Percentiles rank a stretch among this genome's conserved stretches.
These are phyloP conservation scores for Plotosus lineatus DNA, from an alignment of 2,113 vertebrate genomes.

Conservation along the genomic window DNA sequence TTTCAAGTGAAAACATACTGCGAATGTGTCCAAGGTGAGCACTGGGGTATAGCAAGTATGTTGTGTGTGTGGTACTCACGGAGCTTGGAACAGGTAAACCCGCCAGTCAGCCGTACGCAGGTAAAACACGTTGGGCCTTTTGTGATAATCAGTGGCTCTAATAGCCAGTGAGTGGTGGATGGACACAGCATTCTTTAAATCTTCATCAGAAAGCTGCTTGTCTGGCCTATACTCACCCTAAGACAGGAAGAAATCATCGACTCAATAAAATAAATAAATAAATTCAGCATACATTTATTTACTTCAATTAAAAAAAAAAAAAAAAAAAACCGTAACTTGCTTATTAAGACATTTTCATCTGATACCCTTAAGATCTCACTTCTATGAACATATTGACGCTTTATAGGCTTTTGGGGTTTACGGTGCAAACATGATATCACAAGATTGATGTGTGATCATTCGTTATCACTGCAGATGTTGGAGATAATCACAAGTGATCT, in stretches of 20 bases:
- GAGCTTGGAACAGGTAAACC: slow-evolving; percentile 94
- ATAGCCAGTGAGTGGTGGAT: slow-evolving; percentile 92
- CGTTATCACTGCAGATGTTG: neutral
- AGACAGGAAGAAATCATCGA: neutral
- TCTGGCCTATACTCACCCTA: slow-evolving; percentile 92
- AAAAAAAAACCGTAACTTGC: neutral
- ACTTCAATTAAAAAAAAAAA: neutral
- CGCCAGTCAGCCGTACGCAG: slow-evolving; percentile 97
- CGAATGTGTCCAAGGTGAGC: neutral
- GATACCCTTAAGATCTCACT: neutral
- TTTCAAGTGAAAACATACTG: neutral
- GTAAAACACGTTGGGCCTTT: slow-evolving; percentile 95
- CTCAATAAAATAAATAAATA: neutral
- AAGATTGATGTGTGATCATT: neutral
- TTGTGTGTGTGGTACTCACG: slow-evolving; percentile 70
- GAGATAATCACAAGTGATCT: neutral
- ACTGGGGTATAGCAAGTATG: neutral
- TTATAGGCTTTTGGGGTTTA: neutral
- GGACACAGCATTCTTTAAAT: slow-evolving; percentile 93
- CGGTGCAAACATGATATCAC: neutral
- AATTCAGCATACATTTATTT: no score
- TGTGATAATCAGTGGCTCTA: slow-evolving; percentile 89
- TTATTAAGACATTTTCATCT: neutral
- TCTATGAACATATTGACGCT: neutral
- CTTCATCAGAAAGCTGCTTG: slow-evolving; percentile 84